Conservation (phyloP, 1,140 invertebrate species). For the Penaeus vannamei region DNA sequence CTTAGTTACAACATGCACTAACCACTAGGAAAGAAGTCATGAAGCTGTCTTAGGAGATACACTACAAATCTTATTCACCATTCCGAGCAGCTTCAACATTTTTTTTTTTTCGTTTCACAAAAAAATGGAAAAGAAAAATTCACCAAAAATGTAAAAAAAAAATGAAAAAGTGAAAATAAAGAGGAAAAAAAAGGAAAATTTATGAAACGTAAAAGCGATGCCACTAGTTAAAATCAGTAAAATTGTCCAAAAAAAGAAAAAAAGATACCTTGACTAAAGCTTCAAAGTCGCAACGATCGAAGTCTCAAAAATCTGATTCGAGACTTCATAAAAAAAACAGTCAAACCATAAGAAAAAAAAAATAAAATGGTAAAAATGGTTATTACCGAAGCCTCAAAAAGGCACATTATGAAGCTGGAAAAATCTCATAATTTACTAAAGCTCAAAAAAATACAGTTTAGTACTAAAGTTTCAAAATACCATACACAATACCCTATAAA, state of each 20-base stretch:
- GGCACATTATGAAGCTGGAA: neutral
- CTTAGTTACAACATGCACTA: conserved; percentile 54
- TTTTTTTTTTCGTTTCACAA: too few relatives aligned
- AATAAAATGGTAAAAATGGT: neutral
- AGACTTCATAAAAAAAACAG: neutral
- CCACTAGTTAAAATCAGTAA: neutral
- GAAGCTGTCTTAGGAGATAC: conserved; percentile 48
- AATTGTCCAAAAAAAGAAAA: neutral
- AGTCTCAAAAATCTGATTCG: conserved; percentile 36
- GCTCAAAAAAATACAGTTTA: conserved; percentile 47
- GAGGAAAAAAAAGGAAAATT: neutral
- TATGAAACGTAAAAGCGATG: conserved; percentile 26
- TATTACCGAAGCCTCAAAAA: conserved; percentile 1
- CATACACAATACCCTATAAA: conserved; percentile 60
- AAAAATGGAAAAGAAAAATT: neutral
- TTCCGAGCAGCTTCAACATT: conserved; percentile 28
- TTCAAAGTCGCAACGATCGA: conserved; percentile 38
- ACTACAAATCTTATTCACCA: conserved; percentile 51
- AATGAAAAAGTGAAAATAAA: neutral
- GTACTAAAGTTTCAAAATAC: conserved; percentile 64
- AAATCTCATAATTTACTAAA: conserved; percentile 35
- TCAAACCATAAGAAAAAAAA: neutral
- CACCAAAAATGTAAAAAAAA: neutral
- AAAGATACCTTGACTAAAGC: conserved; percentile 16
- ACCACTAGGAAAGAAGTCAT: conserved; percentile 44